Base-by-base conservation (phyloP, 2,113 vertebrate genomes). In the Nematolebias whitei region DNA sequence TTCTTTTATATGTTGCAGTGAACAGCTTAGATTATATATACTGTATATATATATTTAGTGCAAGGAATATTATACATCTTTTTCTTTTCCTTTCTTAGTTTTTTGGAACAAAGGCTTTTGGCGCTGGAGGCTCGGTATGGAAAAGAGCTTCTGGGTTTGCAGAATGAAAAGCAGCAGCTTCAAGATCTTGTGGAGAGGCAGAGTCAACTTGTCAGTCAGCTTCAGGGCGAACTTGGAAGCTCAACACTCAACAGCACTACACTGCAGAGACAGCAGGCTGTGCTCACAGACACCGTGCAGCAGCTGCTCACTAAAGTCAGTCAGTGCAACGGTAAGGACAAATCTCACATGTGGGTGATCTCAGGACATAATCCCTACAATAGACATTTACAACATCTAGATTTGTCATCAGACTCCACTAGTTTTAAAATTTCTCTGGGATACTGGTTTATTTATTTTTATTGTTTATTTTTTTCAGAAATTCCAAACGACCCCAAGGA, bases 51-150 rank as follows among this genome's bases (percentile, higher is more conserved):
- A 35, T 35, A 35, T 35, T 35, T 10, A 35, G 26, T 29, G 26
- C 26, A 29, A 29, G 26, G 7, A 35, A 35, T 10, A 35, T 8
- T 8, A 10, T 10, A 10, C 32, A 35, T 10, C 10, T 59, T 11
- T 24, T 50, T 2, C 1, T 35, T 54, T 58, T 49, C 39, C 19
- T 48, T 44, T 32, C 22, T 32, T 49, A 95, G 94, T 76, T 87
- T 91, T 66, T 78, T 95, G 66, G 93, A 95, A 55, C 82, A 92
- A 66, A 90, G 92, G 67, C 84, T 95, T 12, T 66, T 86, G 18
- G 87, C 85, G 0, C 72, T 94, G 68, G 94, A 95, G 72, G 82
- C 83, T 45, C 88, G 83, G 29, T 91, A 92, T 2, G 84, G 81
- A 22, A 78, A 63, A 72, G 92, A 92, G 80, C 83, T 94, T 29